Conservation (phyloP, 2,113 vertebrate genomes). For the Theristicus caerulescens region DNA sequence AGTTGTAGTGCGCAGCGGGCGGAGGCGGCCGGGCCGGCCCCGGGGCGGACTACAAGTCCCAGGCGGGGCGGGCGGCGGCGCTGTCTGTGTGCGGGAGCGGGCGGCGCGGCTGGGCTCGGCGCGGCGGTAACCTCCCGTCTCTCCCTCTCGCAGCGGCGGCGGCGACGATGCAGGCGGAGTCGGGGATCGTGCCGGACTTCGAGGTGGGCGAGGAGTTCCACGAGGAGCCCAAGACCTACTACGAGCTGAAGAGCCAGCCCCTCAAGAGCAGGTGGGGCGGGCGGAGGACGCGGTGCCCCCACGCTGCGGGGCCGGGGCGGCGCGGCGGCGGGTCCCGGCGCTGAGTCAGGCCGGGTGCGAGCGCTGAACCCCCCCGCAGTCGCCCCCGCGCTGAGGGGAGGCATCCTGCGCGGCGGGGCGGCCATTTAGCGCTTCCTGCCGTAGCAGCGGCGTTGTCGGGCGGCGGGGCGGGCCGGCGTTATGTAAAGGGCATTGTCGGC, state of each 20-base stretch:
- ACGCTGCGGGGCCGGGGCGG: background rate
- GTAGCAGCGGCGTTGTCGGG: conserved; percentile 72
- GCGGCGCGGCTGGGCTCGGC: background rate
- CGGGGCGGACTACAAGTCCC: conserved; percentile 62
- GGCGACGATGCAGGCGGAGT: conserved; percentile 89
- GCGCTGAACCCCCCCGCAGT: too few relatives aligned
- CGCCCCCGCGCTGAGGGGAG: background rate
- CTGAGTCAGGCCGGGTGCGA: background rate
- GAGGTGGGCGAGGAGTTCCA: conserved; percentile 93
- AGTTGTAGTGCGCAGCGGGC: conserved; percentile 63
- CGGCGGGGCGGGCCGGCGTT: conserved; percentile 53
- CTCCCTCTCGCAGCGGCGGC: background rate
- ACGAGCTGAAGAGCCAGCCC: conserved; percentile 95
- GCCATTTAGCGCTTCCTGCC: conserved; percentile 50
- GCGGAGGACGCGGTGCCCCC: background rate
- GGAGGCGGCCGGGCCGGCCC: background rate
- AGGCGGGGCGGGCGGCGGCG: background rate
- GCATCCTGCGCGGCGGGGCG: conserved; percentile 24
- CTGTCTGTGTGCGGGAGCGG: background rate
- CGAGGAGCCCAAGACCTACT: conserved; percentile 95
- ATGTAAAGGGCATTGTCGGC: conserved; percentile 77
- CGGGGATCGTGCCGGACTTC: conserved; percentile 94
- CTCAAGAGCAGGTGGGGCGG: conserved; percentile 87
- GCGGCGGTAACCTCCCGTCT: background rate
- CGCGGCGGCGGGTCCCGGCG: background rate